Evolutionary conservation across 2,797 vertebrate genomes (phyloP), one percentile per base, ranked within the genome.

Genomic region (Brachymystax lenok): DNA sequence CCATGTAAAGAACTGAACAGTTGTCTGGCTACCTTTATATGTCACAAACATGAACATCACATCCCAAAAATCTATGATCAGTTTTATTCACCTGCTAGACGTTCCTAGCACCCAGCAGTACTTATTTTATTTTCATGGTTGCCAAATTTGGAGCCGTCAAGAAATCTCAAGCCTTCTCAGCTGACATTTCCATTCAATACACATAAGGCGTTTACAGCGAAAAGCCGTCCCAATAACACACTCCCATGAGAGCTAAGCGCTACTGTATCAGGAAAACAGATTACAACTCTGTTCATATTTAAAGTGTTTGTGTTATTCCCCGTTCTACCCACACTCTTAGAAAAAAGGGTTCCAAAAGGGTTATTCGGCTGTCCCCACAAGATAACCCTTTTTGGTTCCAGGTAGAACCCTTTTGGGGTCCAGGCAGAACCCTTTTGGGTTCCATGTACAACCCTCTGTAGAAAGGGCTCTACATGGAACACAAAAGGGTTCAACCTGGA

Each of bases 241-340:
- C 6, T 64, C 24, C 21, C 13, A 28, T 66, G 27, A 66, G 27
- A 66, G 63, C 14, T 28, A 14, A 66, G 13, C 13, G 2, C 40
- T 46, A 21, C 40, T 46, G 10, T 5, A 30, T 66, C 13, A 30
- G 63, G 63, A 66, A 21, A 14, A 66, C 3, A 66, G 24, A 66
- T 66, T 16, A 30, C 63, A 66, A 66, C 63, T 66, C 63, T 28
- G 21, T 64, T 28, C 56, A 59, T 66, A 64, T n/a, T 28, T 64
- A 64, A 59, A 28, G 24, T 64, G 24, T 64, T 64, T 28, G 3
- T 27, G 12, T 64, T 71, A 28, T 71, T 71, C 50, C 5, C 21
- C 13, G 6, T 71, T 50, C 46, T 24, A 51, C 70, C 21, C 40
- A 12, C 40, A 46, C 40, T 12, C 40, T 46, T 46, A 46, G 10